Percentiles rank a stretch among this genome's conserved stretches.
Conservation (phyloP, 1,140 invertebrate genomes). For the Pseudomyrmex sp. region DNA sequence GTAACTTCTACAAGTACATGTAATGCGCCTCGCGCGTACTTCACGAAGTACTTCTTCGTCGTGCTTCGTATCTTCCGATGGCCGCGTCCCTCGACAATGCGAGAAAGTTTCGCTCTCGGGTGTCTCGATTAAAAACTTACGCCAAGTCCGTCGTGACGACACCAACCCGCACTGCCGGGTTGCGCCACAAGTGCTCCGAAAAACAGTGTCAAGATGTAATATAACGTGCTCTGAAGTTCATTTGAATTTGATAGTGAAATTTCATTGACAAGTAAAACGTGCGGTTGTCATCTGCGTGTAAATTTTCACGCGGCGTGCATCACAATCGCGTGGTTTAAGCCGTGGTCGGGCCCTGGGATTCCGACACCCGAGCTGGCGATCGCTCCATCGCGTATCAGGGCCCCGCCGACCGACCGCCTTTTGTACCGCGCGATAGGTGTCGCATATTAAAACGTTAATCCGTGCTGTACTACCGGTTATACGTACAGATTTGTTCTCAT, state of each 20-base stretch:
- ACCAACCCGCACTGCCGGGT: neutral
- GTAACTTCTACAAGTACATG: conserved; percentile 50
- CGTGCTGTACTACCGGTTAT: conserved; percentile 80
- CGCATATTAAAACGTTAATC: conserved; percentile 82
- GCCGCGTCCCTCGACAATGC: neutral
- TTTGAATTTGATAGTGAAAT: conserved; percentile 10
- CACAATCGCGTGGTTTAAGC: no score
- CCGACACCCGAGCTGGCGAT: conserved; percentile 5
- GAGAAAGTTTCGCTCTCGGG: neutral
- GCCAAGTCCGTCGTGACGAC: no score
- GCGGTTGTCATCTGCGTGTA: neutral
- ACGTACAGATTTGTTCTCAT: conserved; percentile 70
- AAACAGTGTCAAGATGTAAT: conserved; percentile 1
- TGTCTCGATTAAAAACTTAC: neutral
- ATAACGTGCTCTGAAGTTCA: neutral
- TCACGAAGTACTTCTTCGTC: neutral
- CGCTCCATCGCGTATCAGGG: conserved; percentile 6
- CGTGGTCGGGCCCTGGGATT: neutral
- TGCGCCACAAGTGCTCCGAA: neutral
- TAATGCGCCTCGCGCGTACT: conserved; percentile 34
- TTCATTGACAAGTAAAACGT: neutral
- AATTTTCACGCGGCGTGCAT: neutral
- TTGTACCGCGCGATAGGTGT: conserved; percentile 68
- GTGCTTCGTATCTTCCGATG: neutral
- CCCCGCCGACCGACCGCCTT: conserved; percentile 58